A percentile compares a stretch with the other conserved stretches of the same genome.
phyloP scores from a whole-genome alignment of 2,888 invertebrate species.

The Siphonodentalium dalli region DNA sequence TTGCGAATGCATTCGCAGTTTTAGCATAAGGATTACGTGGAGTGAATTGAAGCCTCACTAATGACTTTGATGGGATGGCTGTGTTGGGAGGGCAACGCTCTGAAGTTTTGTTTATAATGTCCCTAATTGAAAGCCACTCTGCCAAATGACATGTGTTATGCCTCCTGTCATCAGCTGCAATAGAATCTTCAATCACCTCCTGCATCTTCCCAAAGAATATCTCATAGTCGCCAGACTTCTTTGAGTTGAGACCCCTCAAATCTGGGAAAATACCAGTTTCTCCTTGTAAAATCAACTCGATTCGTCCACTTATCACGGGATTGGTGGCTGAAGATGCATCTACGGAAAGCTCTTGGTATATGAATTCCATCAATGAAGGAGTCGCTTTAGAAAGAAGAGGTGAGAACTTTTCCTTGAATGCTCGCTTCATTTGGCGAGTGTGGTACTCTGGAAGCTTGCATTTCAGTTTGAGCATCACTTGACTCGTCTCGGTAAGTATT shows the following conservation, averaged over 20 bases:
- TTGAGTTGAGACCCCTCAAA: too few species aligned
- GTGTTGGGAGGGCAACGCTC: too few species aligned
- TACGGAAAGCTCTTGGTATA: slow-evolving; percentile 25
- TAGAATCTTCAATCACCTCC: slow-evolving; percentile 4
- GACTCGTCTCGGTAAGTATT: too few species aligned
- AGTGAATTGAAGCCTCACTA: slow-evolving; percentile 8
- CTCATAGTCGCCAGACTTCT: too few species aligned
- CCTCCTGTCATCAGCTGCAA: slow-evolving; percentile 24
- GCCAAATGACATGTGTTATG: too few species aligned
- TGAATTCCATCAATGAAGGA: slow-evolving; percentile 17
- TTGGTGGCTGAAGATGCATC: slow-evolving; percentile 20
- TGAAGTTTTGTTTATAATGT: too few species aligned
- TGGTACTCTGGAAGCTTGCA: slow-evolving; percentile 19
- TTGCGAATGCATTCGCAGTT: slow-evolving; percentile 1
- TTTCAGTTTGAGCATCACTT: slow-evolving; percentile 5
- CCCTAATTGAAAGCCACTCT: too few species aligned
- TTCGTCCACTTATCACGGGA: slow-evolving; percentile 14
- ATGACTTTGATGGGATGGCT: too few species aligned
- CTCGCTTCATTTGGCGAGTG: slow-evolving; percentile 14
- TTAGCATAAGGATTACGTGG: slow-evolving; percentile 9
- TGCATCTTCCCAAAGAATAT: slow-evolving; percentile 18
- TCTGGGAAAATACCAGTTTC: not conserved
- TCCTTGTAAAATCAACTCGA: slow-evolving; percentile 17
- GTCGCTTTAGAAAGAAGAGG: slow-evolving; percentile 7
- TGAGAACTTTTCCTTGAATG: slow-evolving; percentile 16